phyloP scores from a whole-genome alignment of 2,888 invertebrate genomes.

The Thera britannica region DNA sequence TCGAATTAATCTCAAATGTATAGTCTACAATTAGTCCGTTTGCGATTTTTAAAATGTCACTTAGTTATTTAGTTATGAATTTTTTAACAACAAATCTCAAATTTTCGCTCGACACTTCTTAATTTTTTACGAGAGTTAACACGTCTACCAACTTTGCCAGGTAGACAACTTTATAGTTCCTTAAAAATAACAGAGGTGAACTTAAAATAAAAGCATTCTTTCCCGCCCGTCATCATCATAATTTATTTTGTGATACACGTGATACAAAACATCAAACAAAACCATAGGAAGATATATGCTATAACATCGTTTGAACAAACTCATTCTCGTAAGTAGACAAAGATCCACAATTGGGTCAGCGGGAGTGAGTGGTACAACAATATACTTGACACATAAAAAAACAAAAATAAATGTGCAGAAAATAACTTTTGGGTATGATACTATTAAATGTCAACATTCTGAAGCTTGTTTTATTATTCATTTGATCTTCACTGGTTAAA shows the following conservation, averaged over 20 bases:
- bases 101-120: too few species aligned
- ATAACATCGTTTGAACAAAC: conserved; percentile 24
- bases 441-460: conserved; percentile 15
- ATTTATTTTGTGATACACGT: neutral
- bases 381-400: conserved; percentile 42
- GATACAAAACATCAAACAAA: conserved; percentile 10
- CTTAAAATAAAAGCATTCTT: conserved; percentile 1
- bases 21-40: too few species aligned
- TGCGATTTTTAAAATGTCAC: too few species aligned
- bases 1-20: too few species aligned
- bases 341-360: conserved; percentile 49
- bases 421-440: conserved; percentile 16
- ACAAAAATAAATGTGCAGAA: conserved; percentile 25
- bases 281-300: neutral
- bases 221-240: neutral
- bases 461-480: conserved; percentile 9
- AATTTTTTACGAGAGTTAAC: neutral
- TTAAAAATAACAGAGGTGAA: neutral
- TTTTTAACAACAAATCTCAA: too few species aligned
- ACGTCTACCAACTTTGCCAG: neutral
- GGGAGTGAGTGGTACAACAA: conserved; percentile 46
- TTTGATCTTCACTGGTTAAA: conserved; percentile 12
- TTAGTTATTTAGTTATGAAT: too few species aligned
- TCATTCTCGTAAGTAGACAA: conserved; percentile 40
- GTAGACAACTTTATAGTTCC: neutral